phyloP scores from a whole-genome alignment of 2,888 invertebrate species.

The Apoderus coryli region DNA sequence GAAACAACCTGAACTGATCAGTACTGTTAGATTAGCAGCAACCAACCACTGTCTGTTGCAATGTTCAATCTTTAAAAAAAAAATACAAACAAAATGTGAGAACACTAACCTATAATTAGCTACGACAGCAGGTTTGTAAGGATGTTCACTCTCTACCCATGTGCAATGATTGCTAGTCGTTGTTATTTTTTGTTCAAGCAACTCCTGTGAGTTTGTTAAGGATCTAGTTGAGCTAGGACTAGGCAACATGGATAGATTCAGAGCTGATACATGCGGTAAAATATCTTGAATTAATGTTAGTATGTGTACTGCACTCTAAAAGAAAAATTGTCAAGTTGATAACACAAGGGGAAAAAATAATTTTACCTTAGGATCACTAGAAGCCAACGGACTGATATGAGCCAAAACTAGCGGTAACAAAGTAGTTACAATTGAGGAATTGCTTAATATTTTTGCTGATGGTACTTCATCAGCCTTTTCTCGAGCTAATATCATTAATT shows the following conservation, averaged over 20 bases:
- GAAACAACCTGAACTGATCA: no score
- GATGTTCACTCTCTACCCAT: conserved; percentile 92
- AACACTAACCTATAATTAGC: conserved; percentile 59
- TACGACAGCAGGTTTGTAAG: conserved; percentile 80
- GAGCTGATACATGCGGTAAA: conserved; percentile 73
- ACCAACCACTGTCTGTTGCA: no score
- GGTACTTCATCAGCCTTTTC: conserved; percentile 50
- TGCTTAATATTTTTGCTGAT: conserved; percentile 40
- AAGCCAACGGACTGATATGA: conserved; percentile 66
- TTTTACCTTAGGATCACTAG: conserved; percentile 67
- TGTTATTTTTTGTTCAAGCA: conserved; percentile 21
- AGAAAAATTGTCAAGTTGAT: conserved; percentile 16
- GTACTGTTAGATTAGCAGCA: no score
- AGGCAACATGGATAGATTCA: conserved; percentile 44
- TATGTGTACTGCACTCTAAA: conserved; percentile 71
- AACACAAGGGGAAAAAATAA: background rate
- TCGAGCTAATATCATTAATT: conserved; percentile 61
- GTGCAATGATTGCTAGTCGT: conserved; percentile 82
- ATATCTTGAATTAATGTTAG: conserved; percentile 75
- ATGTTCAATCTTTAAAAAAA: no score
- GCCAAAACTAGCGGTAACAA: conserved; percentile 74
- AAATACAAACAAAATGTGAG: no score
- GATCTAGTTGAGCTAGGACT: conserved; percentile 24
- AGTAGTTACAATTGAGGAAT: conserved; percentile 50
- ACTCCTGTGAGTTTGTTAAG: conserved; percentile 23